A percentile compares a stretch with the other conserved stretches of the same genome.
Conservation (phyloP, 2,888 invertebrate genomes). For the Thelaira solivaga region DNA sequence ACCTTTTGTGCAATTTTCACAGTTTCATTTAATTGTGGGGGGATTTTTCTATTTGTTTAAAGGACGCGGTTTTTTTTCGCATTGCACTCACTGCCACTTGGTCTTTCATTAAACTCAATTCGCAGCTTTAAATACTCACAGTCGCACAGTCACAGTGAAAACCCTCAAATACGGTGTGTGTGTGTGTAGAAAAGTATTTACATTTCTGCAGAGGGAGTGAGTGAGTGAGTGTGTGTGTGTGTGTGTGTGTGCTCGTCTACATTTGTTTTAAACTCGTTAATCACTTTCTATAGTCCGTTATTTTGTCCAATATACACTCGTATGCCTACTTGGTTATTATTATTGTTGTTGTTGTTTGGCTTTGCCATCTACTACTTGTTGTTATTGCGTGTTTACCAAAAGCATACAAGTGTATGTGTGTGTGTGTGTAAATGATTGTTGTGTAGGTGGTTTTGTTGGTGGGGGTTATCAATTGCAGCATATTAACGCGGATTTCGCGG, state of each 20-base stretch:
- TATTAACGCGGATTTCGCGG: constrained; percentile 73
- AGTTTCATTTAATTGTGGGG: constrained; percentile 57
- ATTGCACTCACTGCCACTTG: constrained; percentile 17
- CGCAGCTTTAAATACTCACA: background rate
- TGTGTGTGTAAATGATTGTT: constrained; percentile 19
- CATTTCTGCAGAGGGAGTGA: background rate
- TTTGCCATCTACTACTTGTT: constrained; percentile 43
- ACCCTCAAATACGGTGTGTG: background rate
- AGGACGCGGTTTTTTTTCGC: constrained; percentile 27
- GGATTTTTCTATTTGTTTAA: constrained; percentile 39
- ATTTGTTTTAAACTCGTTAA: constrained; percentile 43
- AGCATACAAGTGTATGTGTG: too few relatives aligned
- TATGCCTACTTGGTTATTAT: constrained; percentile 45
- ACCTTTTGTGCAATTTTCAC: constrained; percentile 55
- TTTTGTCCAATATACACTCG: constrained; percentile 54
- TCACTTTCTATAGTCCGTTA: constrained; percentile 55
- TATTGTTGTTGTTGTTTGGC: background rate
- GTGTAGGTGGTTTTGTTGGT: constrained; percentile 11
- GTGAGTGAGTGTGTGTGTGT: background rate
- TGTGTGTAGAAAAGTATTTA: constrained; percentile 25
- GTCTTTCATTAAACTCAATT: constrained; percentile 3
- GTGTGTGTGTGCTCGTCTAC: background rate
- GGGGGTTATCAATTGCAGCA: constrained; percentile 67
- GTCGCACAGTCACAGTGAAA: background rate
- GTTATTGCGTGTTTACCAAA: constrained; percentile 24